Conservation (phyloP, 2,113 vertebrate genomes). For the Pelobates fuscus region DNA sequence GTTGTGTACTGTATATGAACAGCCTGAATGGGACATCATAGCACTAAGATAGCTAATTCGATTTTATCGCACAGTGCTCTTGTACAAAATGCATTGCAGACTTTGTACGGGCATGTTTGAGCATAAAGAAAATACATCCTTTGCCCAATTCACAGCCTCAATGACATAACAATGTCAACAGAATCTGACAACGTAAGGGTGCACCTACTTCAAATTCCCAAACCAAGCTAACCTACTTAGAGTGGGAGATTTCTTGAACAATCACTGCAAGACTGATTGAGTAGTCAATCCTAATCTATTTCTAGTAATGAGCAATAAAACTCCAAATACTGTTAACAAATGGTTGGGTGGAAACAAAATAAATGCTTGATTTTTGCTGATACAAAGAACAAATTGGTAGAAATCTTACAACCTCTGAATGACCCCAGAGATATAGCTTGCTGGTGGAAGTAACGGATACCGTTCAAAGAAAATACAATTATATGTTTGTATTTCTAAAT, state of each 20-base stretch:
- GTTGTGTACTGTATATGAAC: no score
- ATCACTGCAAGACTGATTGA: not conserved
- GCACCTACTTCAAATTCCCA: not conserved
- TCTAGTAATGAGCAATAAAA: not conserved
- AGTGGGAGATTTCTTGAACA: not conserved
- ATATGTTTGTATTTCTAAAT: not conserved
- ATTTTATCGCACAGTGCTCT: no score
- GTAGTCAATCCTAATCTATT: not conserved
- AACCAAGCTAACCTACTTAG: not conserved
- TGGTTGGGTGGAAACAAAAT: not conserved
- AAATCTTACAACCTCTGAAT: not conserved
- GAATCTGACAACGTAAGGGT: not conserved
- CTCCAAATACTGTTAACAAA: not conserved
- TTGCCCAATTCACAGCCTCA: not conserved
- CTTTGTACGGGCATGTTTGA: not conserved
- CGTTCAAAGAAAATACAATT: not conserved
- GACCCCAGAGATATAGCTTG: not conserved
- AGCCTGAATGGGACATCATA: no score
- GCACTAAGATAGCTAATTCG: no score
- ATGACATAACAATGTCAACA: slow-evolving; percentile 5
- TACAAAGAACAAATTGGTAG: not conserved
- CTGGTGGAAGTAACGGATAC: not conserved
- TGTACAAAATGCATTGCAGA: not conserved
- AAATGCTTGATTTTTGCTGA: not conserved
- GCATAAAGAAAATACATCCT: not conserved